A percentile compares a stretch with the other conserved stretches of the same genome.
phyloP scores from a whole-genome alignment of 2,888 invertebrate genomes.

The Archips xylosteana region DNA sequence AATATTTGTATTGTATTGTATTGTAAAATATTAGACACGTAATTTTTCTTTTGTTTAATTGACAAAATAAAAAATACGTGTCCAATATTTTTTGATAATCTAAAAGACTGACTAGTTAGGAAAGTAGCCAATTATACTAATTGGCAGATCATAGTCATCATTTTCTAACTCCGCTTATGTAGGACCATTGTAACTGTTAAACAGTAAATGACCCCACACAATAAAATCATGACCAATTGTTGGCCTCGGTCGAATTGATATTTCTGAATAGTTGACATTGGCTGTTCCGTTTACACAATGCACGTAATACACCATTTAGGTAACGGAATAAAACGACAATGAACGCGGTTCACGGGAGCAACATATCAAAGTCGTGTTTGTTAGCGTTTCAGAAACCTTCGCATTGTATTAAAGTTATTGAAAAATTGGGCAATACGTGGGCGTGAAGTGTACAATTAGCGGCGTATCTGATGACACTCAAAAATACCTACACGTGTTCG shows the following conservation, averaged over 20 bases:
- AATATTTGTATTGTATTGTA: too few species aligned
- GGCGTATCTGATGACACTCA: neutral
- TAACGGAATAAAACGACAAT: conserved; percentile 47
- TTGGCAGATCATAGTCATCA: neutral
- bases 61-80: too few species aligned
- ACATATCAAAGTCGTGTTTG: conserved; percentile 63
- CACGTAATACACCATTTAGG: conserved; percentile 30
- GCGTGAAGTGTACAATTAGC: conserved; percentile 12
- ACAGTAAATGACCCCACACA: conserved; percentile 3
- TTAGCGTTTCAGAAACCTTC: conserved; percentile 59
- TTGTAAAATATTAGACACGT: too few species aligned
- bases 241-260: conserved; percentile 41
- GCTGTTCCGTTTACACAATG: conserved; percentile 50
- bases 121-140: too few species aligned
- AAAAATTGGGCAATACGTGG: conserved; percentile 29
- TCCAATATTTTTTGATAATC: too few species aligned
- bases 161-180: neutral
- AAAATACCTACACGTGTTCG: neutral
- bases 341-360: conserved; percentile 46
- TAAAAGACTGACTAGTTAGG: too few species aligned
- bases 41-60: too few species aligned
- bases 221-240: conserved; percentile 36
- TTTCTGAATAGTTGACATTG: conserved; percentile 50
- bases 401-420: conserved; percentile 45
- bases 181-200: neutral